phyloP scores from a whole-genome alignment of 2,797 vertebrate genomes.

The Moxostoma hubbsi region DNA sequence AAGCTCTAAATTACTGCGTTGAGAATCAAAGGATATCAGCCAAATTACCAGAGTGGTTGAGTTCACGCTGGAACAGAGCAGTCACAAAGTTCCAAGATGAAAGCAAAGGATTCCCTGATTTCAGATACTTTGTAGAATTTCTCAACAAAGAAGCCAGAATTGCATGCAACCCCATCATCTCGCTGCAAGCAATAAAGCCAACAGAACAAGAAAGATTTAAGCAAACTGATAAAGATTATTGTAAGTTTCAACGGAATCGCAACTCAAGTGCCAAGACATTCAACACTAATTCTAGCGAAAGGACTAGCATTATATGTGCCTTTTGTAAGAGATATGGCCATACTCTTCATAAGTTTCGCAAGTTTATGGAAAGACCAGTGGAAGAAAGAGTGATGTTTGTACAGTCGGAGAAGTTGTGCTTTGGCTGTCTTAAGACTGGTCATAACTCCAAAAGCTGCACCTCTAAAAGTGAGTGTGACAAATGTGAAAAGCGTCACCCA shows the following conservation, averaged over 20 bases:
- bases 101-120: constrained; percentile 20
- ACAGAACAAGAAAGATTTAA: constrained; percentile 42
- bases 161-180: constrained; percentile 45
- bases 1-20: constrained; percentile 36
- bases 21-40: constrained; percentile 40
- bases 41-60: constrained; percentile 55
- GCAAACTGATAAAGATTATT: constrained; percentile 10
- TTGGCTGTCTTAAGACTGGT: no score
- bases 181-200: constrained; percentile 43
- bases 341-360: no score
- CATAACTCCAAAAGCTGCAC: constrained; percentile 20
- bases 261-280: constrained; percentile 31
- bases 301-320: no score
- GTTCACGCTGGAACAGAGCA: constrained; percentile 46
- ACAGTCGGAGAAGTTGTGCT: no score
- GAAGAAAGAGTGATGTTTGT: no score
- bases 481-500: constrained; percentile 21
- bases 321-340: no score
- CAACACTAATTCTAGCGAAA: neutral
- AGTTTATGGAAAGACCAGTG: no score
- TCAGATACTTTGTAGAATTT: constrained; percentile 45
- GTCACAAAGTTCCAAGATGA: constrained; percentile 48
- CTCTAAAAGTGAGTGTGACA: constrained; percentile 23
- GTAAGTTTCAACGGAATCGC: constrained; percentile 6
- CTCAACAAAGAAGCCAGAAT: no score